Base-by-base conservation (phyloP, 2,888 invertebrate genomes). In the Dichetophora obliterata region DNA sequence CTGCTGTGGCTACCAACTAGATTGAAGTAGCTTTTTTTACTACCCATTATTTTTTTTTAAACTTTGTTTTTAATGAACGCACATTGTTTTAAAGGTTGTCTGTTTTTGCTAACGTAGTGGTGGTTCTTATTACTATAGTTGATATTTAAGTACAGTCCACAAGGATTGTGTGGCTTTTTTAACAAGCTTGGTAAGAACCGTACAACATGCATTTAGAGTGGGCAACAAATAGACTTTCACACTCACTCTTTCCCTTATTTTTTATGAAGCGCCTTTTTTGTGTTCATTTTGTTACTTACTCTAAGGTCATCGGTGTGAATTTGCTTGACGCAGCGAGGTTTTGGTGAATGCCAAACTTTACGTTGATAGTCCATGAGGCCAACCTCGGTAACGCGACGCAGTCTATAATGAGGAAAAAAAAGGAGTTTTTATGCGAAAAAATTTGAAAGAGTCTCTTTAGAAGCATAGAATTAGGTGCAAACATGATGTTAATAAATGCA, bases 341-440 rank as follows among this genome's bases (percentile, higher is more conserved):
- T 92, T 0, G 90, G 88, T 34, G 91, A 91, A 83, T 93, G 92
- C 92, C 93, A 93, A 72, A 90, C 83, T 22, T 91, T 90, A 78
- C 90, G 89, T 70, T 93, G 90, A 72, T 92, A 91, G 5, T 89
- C 86, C 87, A 92, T 90, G n/a, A 93, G 83, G 0, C 93, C 93
- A 0, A 90, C 86, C 84, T 93, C 93, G 19, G 89, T 89, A 80
- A 91, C 90, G 81, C 91, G 91, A 16, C 92, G 90, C 68, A 93
- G 90, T 22, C 93, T 93, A 16, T 5, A 5, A 34, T 27, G 27
- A 72, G n/a, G 22, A 22, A 54, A n/a, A 5, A 19, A 27, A 1
- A 3, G n/a, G 2, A 2, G 3, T 2, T 43, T 11, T 11, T n/a
- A 57, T 50, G 27, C 50, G 5, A 16, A 52, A 69, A 24, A 37